Conservation (phyloP, 2,113 vertebrate species). For the Mesoclemmys tuberculata region DNA sequence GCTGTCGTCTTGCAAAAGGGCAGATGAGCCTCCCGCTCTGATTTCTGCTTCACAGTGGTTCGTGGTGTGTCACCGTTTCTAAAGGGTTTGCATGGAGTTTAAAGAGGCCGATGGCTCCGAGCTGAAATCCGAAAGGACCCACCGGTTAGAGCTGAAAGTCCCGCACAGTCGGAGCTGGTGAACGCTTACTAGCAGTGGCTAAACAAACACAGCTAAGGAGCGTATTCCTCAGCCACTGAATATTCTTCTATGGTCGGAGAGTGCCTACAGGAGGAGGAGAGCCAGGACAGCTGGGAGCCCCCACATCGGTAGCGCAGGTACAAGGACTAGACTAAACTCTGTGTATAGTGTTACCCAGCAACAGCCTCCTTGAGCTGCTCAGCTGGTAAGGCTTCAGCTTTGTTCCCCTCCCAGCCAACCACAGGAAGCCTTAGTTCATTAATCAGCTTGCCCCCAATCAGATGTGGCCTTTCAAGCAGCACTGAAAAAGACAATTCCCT, state of each 20-base stretch:
- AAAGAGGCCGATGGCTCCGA: neutral
- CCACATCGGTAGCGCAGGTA: neutral
- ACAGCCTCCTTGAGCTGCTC: neutral
- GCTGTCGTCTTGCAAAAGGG: neutral
- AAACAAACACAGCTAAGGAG: neutral
- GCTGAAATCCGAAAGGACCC: neutral
- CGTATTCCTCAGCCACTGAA: neutral
- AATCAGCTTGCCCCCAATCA: neutral
- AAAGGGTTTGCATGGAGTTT: neutral
- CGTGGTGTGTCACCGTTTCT: neutral
- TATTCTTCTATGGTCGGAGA: neutral
- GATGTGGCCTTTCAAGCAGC: neutral
- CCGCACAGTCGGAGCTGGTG: neutral
- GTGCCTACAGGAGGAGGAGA: neutral
- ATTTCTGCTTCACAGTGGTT: neutral
- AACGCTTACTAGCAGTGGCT: neutral
- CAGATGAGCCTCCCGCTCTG: no score
- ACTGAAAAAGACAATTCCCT: neutral
- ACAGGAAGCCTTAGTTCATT: neutral
- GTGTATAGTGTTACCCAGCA: neutral
- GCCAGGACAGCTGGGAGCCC: neutral
- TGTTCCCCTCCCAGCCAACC: neutral
- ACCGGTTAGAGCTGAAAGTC: neutral
- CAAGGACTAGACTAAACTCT: neutral
- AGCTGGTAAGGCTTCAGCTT: neutral